A percentile compares a stretch with the other conserved stretches of the same genome.
These are phyloP conservation scores for Pemphigus obesinymphae DNA, from an alignment of 1,140 invertebrate species.

Conservation along the genomic window DNA sequence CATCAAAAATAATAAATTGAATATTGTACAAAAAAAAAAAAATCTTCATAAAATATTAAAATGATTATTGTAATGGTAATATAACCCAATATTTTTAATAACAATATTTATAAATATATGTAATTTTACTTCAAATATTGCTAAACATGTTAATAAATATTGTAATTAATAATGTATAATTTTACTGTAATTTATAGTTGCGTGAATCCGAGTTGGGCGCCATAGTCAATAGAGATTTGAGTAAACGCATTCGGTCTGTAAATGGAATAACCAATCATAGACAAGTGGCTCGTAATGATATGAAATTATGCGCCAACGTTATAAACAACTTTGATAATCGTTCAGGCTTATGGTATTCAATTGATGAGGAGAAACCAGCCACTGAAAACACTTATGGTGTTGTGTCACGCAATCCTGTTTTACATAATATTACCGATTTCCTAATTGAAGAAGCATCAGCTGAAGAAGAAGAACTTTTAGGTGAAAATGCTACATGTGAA, in stretches of 20 bases:
- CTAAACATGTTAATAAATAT: not conserved
- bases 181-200: constrained; percentile 56
- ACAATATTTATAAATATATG: too few species aligned
- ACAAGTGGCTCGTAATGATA: constrained; percentile 83
- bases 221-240: constrained; percentile 90
- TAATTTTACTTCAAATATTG: too few species aligned
- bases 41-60: too few species aligned
- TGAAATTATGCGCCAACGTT: constrained; percentile 90
- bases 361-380: constrained; percentile 40
- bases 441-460: constrained; percentile 97
- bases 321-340: constrained; percentile 88
- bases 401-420: constrained; percentile 87
- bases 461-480: constrained; percentile 94
- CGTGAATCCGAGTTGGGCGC: constrained; percentile 89
- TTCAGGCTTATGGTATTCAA: constrained; percentile 68
- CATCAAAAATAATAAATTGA: too few species aligned
- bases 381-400: constrained; percentile 50
- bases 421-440: constrained; percentile 97
- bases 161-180: not conserved
- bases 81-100: too few species aligned
- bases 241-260: constrained; percentile 83
- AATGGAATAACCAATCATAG: constrained; percentile 91
- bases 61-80: too few species aligned
- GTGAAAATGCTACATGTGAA: constrained; percentile 63
- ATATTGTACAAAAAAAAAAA: too few species aligned